A percentile compares a stretch with the other conserved stretches of the same genome.
These are phyloP conservation scores for Eospalax fontanierii DNA, from an alignment of 2,797 vertebrate species.

Conservation along the genomic window DNA sequence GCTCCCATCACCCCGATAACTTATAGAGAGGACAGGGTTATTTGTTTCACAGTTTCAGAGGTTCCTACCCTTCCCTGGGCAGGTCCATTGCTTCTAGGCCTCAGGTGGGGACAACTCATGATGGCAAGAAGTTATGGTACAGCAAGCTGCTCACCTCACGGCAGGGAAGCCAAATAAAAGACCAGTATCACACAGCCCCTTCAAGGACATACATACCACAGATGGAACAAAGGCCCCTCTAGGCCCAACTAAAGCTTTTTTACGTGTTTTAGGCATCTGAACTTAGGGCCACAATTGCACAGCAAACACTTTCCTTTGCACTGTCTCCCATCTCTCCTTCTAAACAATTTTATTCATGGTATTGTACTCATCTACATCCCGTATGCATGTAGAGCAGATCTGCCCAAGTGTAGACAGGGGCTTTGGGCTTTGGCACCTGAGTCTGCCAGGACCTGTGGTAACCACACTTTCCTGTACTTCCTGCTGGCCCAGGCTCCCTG, in stretches of 20 bases:
- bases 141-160: not conserved
- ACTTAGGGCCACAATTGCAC: not conserved
- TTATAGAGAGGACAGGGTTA: not conserved
- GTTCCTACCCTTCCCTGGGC: not conserved
- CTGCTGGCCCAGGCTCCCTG: too few species aligned
- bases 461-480: not conserved
- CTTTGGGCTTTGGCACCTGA: not conserved
- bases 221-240: not conserved
- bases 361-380: not conserved
- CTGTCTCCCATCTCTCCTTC: not conserved
- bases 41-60: too few species aligned
- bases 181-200: not conserved
- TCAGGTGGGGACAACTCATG: not conserved
- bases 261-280: too few species aligned
- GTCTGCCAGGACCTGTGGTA: not conserved
- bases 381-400: accelerated
- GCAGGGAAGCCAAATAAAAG: too few species aligned
- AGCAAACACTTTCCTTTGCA: not conserved
- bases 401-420: not conserved
- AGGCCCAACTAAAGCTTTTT: too few species aligned
- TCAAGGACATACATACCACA: accelerated
- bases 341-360: not conserved
- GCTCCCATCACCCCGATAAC: not conserved
- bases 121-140: accelerated
- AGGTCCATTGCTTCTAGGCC: not conserved